Percentiles rank a stretch among this genome's conserved stretches.
Evolutionary conservation across 2,797 vertebrate species (phyloP).

Genomic region (Choloepus didactylus): DNA sequence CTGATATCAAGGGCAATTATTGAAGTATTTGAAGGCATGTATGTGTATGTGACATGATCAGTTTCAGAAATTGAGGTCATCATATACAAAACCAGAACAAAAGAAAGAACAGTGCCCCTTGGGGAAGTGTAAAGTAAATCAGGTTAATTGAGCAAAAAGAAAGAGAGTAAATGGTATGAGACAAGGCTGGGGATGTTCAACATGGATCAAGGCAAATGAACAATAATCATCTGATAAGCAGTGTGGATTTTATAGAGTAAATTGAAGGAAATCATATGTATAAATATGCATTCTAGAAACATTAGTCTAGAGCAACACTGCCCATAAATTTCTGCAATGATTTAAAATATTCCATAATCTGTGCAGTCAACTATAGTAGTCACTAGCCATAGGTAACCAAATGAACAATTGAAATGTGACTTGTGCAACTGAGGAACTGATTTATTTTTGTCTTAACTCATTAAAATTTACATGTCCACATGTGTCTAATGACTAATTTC

Average conservation of each 20-base stretch:
- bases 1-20: not conserved
- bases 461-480: not conserved
- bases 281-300: not conserved
- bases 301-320: not conserved
- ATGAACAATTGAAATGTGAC: not conserved
- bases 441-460: not conserved
- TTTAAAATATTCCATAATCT: not conserved
- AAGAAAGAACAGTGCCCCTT: not conserved
- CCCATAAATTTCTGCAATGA: not conserved
- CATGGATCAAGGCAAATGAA: not conserved
- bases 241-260: not conserved
- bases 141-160: not conserved
- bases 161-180: not conserved
- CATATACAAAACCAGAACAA: not conserved
- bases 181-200: not conserved
- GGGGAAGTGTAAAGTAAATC: not conserved
- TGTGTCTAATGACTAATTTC: no score
- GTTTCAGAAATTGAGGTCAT: not conserved
- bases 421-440: not conserved
- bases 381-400: not conserved
- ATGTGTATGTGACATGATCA: not conserved
- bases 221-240: not conserved
- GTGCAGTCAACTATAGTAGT: no score
- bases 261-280: not conserved
- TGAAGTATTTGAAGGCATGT: not conserved